Evolutionary conservation across 2,888 invertebrate genomes (phyloP).

Genomic region (Elaeidobius kamerunicus): DNA sequence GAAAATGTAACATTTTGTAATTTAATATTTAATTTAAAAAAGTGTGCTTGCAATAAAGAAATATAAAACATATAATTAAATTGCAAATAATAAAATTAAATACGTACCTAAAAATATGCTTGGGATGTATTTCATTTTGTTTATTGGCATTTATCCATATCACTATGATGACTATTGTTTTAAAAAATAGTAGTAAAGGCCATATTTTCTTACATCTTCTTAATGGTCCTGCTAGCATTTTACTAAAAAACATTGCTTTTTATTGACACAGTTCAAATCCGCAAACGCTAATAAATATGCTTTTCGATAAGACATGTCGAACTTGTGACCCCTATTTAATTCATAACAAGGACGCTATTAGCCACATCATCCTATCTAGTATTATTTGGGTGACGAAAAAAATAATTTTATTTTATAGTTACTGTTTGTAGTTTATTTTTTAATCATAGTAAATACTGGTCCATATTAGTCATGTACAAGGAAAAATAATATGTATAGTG

Average conservation of each 20-base stretch:
- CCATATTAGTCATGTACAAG: too few relatives aligned
- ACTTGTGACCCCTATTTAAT: conserved; percentile 1
- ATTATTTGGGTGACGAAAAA: too few relatives aligned
- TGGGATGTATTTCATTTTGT: conserved; percentile 38
- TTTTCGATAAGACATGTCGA: neutral
- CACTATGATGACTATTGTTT: conserved; percentile 38
- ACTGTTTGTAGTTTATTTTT: too few relatives aligned
- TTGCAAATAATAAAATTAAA: conserved; percentile 4
- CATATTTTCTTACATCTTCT: conserved; percentile 44
- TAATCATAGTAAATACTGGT: too few relatives aligned
- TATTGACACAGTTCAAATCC: too few relatives aligned
- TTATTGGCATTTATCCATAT: conserved; percentile 36
- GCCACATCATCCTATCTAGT: too few relatives aligned
- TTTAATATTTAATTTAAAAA: neutral
- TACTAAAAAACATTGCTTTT: conserved; percentile 32
- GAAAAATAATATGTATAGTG: too few relatives aligned
- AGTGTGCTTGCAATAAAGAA: neutral
- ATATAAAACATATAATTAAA: neutral
- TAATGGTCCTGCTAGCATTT: conserved; percentile 44
- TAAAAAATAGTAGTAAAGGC: conserved; percentile 39
- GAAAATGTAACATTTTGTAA: conserved; percentile 1
- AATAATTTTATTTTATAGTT: too few relatives aligned
- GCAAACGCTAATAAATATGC: too few relatives aligned
- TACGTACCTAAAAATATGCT: conserved; percentile 41
- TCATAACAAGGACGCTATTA: too few relatives aligned